phyloP scores from a whole-genome alignment of 2,113 vertebrate species.

The Cephalophus harveyi region DNA sequence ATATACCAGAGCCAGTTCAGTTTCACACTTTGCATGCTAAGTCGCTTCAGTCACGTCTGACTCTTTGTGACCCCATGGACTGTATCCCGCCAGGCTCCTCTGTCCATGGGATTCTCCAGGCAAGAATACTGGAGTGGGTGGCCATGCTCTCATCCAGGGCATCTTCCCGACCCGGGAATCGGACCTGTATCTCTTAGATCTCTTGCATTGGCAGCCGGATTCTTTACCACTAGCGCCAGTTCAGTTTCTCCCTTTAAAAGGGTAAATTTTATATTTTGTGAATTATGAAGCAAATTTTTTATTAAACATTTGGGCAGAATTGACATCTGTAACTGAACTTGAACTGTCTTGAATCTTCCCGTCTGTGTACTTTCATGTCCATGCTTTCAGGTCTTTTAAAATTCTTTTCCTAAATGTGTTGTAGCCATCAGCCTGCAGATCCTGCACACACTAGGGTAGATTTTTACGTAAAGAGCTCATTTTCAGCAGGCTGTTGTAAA shows the following conservation, averaged over 20 bases:
- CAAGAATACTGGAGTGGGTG: neutral
- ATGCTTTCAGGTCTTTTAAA: neutral
- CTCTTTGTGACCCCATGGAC: neutral
- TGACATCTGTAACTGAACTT: neutral
- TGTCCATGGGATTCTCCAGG: neutral
- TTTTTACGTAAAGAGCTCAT: too few relatives aligned
- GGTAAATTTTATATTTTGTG: neutral
- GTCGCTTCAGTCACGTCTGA: neutral
- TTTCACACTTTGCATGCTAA: neutral
- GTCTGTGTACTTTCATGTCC: neutral
- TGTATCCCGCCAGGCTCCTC: neutral
- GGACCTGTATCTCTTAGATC: neutral
- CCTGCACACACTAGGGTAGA: neutral
- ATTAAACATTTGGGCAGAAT: neutral
- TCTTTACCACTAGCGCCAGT: neutral
- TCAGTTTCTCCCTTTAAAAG: neutral
- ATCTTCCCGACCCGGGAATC: neutral
- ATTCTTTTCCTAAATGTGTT: neutral
- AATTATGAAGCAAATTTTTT: neutral
- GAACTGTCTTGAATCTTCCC: neutral
- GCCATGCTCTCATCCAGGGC: accelerated
- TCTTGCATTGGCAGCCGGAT: neutral
- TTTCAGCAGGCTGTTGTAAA: neutral
- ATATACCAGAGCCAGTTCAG: neutral
- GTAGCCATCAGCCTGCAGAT: neutral